Base-by-base conservation (phyloP, 35 echinoderm and acorn worm species). In the Eucidaris tribuloides region DNA sequence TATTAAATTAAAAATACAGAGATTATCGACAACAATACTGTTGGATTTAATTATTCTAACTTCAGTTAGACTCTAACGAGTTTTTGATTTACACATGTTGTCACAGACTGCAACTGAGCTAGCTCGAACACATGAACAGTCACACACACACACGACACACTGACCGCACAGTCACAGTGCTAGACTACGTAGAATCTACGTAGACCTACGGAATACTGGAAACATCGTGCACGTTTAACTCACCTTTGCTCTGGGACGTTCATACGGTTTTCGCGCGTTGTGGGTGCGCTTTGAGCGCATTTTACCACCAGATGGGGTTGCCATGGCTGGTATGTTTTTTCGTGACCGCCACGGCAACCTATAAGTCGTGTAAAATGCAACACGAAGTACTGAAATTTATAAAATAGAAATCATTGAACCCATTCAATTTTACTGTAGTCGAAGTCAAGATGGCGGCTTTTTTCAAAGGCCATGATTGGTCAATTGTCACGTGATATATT, bases 401-500 rank as follows among this genome's bases (percentile, higher is more conserved):
- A 59, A 83, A 41, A 83, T 60, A 83, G 31, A 38, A 22, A 33
- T 23, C 60, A 40, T 17, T 62, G 60, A 44, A 42, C 27, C 62
- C 62, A 64, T 60, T 83, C 36, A 83, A 65, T 19, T 64, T 83
- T 39, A 64, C 68, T 42, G 68, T 41, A 22, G 41, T 35, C 24
- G 61, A n/a, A 80, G 81, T 84, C 88, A 96, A 96, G 88, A 96
- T 96, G 92, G 93, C 93, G 93, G 93, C 79, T 79, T 96, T 90
- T 95, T 96, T 90, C 78, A 65, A 71, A 46, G 54, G 62, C 65
- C 49, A 52, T 90, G 93, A 96, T 96, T 96, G 93, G 93, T 87
- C 62, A 86, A 92, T 66, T 80, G 77, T 88, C 85, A 88, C 85
- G 85, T 88, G 85, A 74, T 74, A n/a, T n/a, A n/a, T n/a, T n/a